Evolutionary conservation across 2,888 invertebrate genomes (phyloP), one percentile per base, ranked within the genome.

Genomic region (Drosophila ustulata): DNA sequence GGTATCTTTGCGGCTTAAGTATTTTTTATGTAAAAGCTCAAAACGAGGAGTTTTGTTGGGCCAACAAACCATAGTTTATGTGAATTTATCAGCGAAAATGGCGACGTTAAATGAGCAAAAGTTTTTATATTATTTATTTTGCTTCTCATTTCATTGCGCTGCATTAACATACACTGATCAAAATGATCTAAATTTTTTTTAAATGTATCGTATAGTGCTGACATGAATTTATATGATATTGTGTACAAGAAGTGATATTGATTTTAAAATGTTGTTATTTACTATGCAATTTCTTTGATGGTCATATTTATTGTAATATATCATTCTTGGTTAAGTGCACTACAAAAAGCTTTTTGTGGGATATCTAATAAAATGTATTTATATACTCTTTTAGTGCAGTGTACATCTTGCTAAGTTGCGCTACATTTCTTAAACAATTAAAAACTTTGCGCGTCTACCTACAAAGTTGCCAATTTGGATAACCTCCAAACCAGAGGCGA

Each of bases 381-480:
- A 32, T 25, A 2, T n/a, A 1, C 0, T 3, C 6, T 46, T 45
- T 37, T 46, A 8, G 70, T 41, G 1, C 65, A 45, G 69, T 84
- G 75, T 50, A 68, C 47, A 62, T 56, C 61, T 72, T 70, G 56
- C 13, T 5, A 66, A 71, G 53, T 66, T 41, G 56, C 50, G 13
- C 53, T 81, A 70, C 66, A 73, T 78, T 87, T 83, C 88, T 83
- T 79, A 66, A 88, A 87, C 85, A 83, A 83, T 88, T 82, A 80
- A 83, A 82, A 75, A 85, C 71, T 88, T 83, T 77, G 59, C 78
- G 75, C 77, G 72, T 72, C 80, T 79, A 85, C 82, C 85, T 85
- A 88, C 82, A 83, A 83, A 87, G 83, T 83, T 83, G 80, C 83
- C 85, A 85, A 83, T 88, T 83, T 84, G 82, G 88, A 83, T 88